phyloP scores from a whole-genome alignment of 2,888 invertebrate species.

The Eupsilia transversa region DNA sequence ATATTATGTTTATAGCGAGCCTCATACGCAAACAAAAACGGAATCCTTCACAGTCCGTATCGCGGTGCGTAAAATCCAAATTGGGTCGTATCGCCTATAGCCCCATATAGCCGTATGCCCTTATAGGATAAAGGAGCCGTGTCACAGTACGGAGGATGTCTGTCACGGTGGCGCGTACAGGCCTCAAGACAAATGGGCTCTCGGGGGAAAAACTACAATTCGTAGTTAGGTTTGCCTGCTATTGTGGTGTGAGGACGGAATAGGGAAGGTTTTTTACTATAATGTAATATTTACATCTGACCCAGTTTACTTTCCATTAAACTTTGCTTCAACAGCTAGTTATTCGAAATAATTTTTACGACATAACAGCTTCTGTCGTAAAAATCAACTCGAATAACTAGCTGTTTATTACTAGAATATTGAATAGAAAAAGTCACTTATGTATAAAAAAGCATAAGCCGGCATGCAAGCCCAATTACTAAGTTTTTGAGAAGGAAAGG shows the following conservation, averaged over 20 bases:
- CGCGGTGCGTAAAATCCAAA: slow-evolving; percentile 51
- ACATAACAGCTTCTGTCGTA: no score
- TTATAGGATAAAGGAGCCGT: slow-evolving; percentile 44
- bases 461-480: not conserved
- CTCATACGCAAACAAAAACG: slow-evolving; percentile 20
- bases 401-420: no score
- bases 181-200: slow-evolving; percentile 61
- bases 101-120: slow-evolving; percentile 21
- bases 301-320: not conserved
- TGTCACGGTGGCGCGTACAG: slow-evolving; percentile 43
- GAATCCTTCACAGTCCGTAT: slow-evolving; percentile 39
- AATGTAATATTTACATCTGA: not conserved
- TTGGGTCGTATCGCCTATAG: slow-evolving; percentile 47
- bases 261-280: slow-evolving; percentile 7
- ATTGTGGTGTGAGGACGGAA: slow-evolving; percentile 2
- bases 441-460: not conserved
- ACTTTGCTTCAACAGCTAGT: not conserved
- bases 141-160: slow-evolving; percentile 49
- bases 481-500: not conserved
- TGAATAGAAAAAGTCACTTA: not conserved
- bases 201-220: slow-evolving; percentile 50
- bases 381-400: no score
- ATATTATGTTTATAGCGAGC: not conserved
- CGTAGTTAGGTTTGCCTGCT: slow-evolving; percentile 17
- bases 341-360: not conserved